Base-by-base conservation (phyloP, 2,113 vertebrate genomes). In the Cacatua alba region DNA sequence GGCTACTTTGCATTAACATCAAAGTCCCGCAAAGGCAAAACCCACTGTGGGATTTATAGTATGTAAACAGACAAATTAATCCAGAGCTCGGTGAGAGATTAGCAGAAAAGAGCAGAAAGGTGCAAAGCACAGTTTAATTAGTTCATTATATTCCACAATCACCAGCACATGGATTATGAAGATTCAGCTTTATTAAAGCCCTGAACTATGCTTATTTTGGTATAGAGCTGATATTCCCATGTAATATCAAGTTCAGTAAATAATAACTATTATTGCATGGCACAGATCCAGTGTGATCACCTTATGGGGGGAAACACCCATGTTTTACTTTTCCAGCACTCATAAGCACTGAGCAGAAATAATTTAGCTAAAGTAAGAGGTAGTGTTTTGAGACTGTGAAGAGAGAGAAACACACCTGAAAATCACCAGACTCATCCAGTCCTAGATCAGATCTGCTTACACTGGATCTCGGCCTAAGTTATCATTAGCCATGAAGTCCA, bases 51-150 rank as follows among this genome's bases (percentile, higher is more conserved):
- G 77, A 76, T 91, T 87, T 52, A 76, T 2, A 76, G 60, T 49
- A 52, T 43, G 20, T 63, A 63, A 91, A 96, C 51, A 93, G 65
- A 51, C 71, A 65, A 82, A 90, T 88, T 86, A 95, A 97, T 94
- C 82, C 10, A 2, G 64, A 88, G 15, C 89, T 95, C 11, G 1
- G 79, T 60, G 53, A 89, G 68, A 93, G 93, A 88, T 62, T 67
- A 93, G 81, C 87, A 94, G 17, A 70, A 68, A 81, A 74, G 78
- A 95, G 43, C 17, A 81, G 76, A 90, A 96, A 95, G 63, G 79
- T 90, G 87, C 33, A 81, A 90, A 96, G 88, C 84, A 83, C 24
- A 43, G 52, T 78, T 83, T 95, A 95, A 95, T 95, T 91, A 94
- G 67, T 95, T 85, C 84, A 95, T 89, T 74, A 91, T 83, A 91